Evolutionary conservation across 2,113 vertebrate genomes (phyloP).

Genomic region (Caracal caracal): DNA sequence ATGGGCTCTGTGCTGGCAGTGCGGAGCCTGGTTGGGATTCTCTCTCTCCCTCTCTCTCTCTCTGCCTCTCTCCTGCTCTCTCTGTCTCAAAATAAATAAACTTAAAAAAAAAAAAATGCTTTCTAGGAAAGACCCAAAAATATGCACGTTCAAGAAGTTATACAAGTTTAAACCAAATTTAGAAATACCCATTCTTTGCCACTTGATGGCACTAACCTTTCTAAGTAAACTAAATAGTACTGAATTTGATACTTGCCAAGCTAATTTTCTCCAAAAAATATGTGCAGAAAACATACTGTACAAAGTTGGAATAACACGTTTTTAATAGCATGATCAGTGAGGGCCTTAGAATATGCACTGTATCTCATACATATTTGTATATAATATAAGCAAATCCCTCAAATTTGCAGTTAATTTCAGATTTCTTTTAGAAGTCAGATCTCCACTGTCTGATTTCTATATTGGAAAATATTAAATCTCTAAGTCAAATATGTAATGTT

Average conservation of each 20-base stretch:
- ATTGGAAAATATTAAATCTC: not conserved
- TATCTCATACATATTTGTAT: not conserved
- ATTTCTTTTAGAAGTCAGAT: slow-evolving; percentile 22
- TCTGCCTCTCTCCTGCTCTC: too few species aligned
- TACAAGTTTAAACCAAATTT: slow-evolving; percentile 27
- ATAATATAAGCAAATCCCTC: not conserved
- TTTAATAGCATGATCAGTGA: slow-evolving; percentile 10
- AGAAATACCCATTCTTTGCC: slow-evolving; percentile 22
- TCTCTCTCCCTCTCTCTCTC: too few species aligned
- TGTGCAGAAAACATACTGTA: not conserved
- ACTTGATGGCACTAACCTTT: slow-evolving; percentile 66
- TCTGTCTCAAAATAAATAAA: too few species aligned
- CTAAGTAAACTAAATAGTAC: not conserved
- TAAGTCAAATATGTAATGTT: not conserved
- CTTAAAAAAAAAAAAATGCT: not conserved
- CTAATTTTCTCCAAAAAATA: slow-evolving; percentile 5
- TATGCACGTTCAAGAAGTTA: not conserved
- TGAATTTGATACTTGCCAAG: not conserved
- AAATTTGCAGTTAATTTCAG: slow-evolving; percentile 14
- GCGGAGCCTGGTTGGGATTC: too few species aligned
- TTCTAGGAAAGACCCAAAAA: slow-evolving; percentile 2
- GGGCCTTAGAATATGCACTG: not conserved
- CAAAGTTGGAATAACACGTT: not conserved
- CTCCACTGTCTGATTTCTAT: not conserved
- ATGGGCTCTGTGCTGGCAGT: too few species aligned